These are phyloP conservation scores for Hemitrygon akajei DNA, from an alignment of 2,797 vertebrate species.

Conservation along the genomic window DNA sequence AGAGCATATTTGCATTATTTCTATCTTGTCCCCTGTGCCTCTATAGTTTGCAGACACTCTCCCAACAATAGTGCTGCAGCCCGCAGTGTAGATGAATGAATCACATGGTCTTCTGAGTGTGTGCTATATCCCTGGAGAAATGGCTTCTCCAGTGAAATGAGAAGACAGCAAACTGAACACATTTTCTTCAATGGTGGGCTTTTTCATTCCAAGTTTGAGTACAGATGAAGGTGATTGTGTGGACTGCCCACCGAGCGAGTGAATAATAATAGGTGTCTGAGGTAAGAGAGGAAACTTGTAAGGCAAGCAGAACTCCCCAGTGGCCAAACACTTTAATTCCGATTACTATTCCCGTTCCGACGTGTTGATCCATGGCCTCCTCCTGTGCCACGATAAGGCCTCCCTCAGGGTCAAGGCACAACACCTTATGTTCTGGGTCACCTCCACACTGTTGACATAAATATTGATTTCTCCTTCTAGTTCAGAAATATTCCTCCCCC, in stretches of 20 bases:
- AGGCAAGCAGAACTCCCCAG: too few relatives aligned
- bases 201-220: not conserved
- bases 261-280: not conserved
- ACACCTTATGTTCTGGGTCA: too few relatives aligned
- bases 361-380: too few relatives aligned
- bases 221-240: not conserved
- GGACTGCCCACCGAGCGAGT: not conserved
- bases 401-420: too few relatives aligned
- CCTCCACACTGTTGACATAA: too few relatives aligned
- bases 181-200: not conserved
- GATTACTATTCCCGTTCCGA: too few relatives aligned
- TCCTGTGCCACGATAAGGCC: too few relatives aligned
- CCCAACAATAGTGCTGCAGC: not conserved
- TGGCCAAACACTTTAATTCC: too few relatives aligned
- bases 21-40: too few relatives aligned
- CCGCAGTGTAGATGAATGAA: constrained; percentile 13
- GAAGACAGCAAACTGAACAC: not conserved
- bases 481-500: too few relatives aligned
- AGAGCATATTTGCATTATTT: not conserved
- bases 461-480: too few relatives aligned
- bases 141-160: not conserved
- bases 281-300: not conserved
- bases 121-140: not conserved
- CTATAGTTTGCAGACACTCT: too few relatives aligned
- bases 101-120: not conserved